Evolutionary conservation across 2,888 invertebrate genomes (phyloP).

Genomic region (Euphydryas editha): DNA sequence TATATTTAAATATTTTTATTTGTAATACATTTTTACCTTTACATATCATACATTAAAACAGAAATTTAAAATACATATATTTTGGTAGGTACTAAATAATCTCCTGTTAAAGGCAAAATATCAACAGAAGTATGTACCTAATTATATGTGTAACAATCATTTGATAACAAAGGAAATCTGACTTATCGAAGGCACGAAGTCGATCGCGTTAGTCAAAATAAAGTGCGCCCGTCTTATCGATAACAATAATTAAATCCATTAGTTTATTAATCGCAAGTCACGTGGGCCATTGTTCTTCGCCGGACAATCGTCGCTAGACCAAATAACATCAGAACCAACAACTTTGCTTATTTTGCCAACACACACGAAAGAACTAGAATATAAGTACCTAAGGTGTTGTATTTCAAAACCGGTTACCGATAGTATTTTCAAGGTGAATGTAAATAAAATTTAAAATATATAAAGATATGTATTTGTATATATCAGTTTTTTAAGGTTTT

Average conservation of each 20-base stretch:
- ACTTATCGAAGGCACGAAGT: conserved; percentile 76
- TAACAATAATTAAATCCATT: conserved; percentile 71
- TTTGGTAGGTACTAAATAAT: neutral
- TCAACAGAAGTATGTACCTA: conserved; percentile 23
- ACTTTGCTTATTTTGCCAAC: conserved; percentile 66
- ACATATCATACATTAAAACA: neutral
- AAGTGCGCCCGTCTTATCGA: conserved; percentile 58
- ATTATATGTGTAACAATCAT: conserved; percentile 63
- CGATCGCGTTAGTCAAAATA: conserved; percentile 79
- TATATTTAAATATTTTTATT: neutral
- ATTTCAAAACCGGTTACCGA: conserved; percentile 57
- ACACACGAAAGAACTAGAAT: conserved; percentile 60
- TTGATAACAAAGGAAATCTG: conserved; percentile 62
- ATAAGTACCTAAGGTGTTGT: conserved; percentile 49
- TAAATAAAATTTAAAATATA: conserved; percentile 33
- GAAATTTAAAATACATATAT: neutral
- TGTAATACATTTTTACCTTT: neutral
- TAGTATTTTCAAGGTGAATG: conserved; percentile 51
- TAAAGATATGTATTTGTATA: too few species aligned
- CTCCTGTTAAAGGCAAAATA: too few species aligned
- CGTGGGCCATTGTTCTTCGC: conserved; percentile 71
- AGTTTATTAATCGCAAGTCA: conserved; percentile 74
- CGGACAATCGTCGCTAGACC: conserved; percentile 79
- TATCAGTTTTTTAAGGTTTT: neutral
- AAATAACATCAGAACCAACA: conserved; percentile 62